A percentile compares a stretch with the other conserved stretches of the same genome.
Conservation (phyloP, 2,888 invertebrate genomes). For the Bembecia ichneumoniformis region DNA sequence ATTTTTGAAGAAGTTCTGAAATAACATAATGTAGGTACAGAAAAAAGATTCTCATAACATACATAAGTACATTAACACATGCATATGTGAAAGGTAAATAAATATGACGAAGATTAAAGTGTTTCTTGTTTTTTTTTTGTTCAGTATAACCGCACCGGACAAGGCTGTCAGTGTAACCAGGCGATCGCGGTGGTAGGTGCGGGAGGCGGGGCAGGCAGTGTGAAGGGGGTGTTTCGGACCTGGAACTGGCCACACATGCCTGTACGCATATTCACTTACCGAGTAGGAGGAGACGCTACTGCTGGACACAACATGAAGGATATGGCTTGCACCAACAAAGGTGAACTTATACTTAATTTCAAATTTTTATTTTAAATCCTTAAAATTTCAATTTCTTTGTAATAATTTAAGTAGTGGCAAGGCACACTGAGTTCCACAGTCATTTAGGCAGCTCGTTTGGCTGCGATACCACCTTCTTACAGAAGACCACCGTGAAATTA, state of each 20-base stretch:
- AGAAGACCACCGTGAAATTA: no score
- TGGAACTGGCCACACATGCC: constrained; percentile 96
- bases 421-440: no score
- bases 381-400: background rate
- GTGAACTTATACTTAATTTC: constrained; percentile 57
- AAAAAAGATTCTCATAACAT: no score
- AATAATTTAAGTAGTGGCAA: no score
- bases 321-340: constrained; percentile 98
- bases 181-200: constrained; percentile 98
- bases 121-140: background rate
- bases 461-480: no score
- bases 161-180: constrained; percentile 96
- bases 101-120: no score
- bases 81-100: no score
- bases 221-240: constrained; percentile 75
- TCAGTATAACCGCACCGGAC: constrained; percentile 86
- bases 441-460: no score
- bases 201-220: constrained; percentile 86
- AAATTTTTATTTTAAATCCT: background rate
- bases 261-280: constrained; percentile 95
- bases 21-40: no score
- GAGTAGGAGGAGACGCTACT: constrained; percentile 93
- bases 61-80: no score
- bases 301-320: constrained; percentile 88
- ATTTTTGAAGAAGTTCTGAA: no score